Base-by-base conservation (phyloP, 2,113 vertebrate genomes). In the Xenopus borealis region DNA sequence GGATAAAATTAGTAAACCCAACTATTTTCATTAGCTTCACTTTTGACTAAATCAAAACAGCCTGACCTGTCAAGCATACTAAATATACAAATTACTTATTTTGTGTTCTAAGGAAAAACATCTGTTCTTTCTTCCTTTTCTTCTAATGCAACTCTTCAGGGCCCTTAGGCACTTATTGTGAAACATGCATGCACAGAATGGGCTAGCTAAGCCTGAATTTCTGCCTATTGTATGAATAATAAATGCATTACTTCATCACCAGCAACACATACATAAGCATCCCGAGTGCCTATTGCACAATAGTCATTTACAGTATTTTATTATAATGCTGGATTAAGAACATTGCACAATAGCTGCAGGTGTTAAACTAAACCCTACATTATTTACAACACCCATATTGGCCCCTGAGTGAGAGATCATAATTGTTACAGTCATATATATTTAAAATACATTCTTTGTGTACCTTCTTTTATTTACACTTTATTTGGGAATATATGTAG, bases 41-140 rank as follows among this genome's bases (percentile, higher is more conserved):
- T 69, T 76, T 69, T 69, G 66, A 44, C 73, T 76, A 76, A 76
- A 76, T 76, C 73, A 76, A 59, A 76, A 63, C 73, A 76, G 68
- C 73, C 66, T 69, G 73, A 69, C 66, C 73, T 76, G 73, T 76
- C 66, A 69, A 55, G 73, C 66, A 62, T 61, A 62, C 73, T 63
- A 76, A 76, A 69, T 63, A 76, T 76, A 76, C 73, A 76, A 76
- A 76, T 76, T 69, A 76, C 66, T 76, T 76, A 69, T 76, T 76
- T 76, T 76, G 66, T 53, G 73, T 69, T 59, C 58, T 76, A 76
- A 76, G 59, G 69, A 63, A 59, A 63, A 76, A 76, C 73, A 76
- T 68, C 73, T 76, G 73, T 53, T 76, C 62, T 63, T 69, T 63
- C 45, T 75, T 69, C 66, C 66, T 76, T 20, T 76, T 76, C 66